These are phyloP conservation scores for Mohoua ochrocephala DNA, from an alignment of 2,113 vertebrate genomes.

Conservation along the genomic window DNA sequence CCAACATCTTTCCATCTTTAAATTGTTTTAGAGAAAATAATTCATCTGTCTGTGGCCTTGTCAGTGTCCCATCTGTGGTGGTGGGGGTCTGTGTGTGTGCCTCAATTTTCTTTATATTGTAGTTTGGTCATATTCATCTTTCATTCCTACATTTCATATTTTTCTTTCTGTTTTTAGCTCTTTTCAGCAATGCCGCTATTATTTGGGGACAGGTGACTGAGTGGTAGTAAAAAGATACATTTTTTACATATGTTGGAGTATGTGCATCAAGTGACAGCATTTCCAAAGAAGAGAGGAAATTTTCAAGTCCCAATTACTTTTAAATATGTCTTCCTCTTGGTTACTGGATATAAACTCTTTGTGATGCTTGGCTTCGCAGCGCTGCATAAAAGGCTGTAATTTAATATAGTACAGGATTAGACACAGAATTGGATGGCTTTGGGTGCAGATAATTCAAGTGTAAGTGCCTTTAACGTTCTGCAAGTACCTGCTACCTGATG, in stretches of 20 bases:
- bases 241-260: not conserved
- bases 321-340: not conserved
- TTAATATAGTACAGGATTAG: not conserved
- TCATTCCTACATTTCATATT: not conserved
- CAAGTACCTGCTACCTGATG: not conserved
- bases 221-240: not conserved
- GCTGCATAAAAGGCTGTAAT: not conserved
- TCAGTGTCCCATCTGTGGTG: not conserved
- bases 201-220: not conserved
- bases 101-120: not conserved
- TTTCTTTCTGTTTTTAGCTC: not conserved
- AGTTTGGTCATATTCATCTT: not conserved
- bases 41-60: not conserved
- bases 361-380: not conserved
- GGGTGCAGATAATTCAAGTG: not conserved
- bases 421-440: not conserved
- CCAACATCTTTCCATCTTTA: not conserved
- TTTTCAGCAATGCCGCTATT: not conserved
- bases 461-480: not conserved
- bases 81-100: too few relatives aligned
- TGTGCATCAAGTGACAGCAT: not conserved
- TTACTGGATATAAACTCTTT: not conserved
- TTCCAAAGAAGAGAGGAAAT: not conserved
- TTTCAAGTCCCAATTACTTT: not conserved
- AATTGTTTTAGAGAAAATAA: not conserved